Base-by-base conservation (phyloP, 2,888 invertebrate species). In the Cacoxenus indagator region DNA sequence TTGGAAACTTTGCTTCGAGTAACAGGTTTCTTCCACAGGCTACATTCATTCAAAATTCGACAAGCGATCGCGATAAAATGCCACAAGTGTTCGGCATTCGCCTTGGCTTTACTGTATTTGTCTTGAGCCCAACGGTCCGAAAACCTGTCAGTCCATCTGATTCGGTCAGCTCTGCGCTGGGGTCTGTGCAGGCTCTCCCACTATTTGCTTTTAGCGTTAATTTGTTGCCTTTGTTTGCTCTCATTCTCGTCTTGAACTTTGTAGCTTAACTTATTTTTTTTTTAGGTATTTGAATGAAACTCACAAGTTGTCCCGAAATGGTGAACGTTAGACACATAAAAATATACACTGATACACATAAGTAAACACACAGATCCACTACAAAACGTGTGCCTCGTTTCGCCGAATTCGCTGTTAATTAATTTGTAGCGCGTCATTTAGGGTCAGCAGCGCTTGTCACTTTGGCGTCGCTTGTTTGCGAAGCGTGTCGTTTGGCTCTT, bases 201-300 rank as follows among this genome's bases (percentile, higher is more conserved):
- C 59, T 59, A 59, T 59, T 59, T 59, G 37, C 51, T 31, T 59
- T 59, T 31, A 22, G 31, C 31, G 37, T 59, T 59, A 59, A 59
- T 59, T 59, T 59, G 59, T 19, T 27, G 31, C 17, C 26, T 59
- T 59, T 59, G 19, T 59, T 27, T 59, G 59, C 31, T 59, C 51
- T 51, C 22, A 22, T 51, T 51, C 51, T 19, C 22, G 19, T 22
- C 19, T 51, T 51, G 19, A 51, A 51, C 19, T 51, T 22, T 6
- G 5, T 51, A 9, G 48, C 17, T 17, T 17, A 48, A 48, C 48
- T 17, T n/a, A n/a, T 5, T 17, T 14, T 17, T 48, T 17, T 48
- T 48, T 48, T 19, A 8, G 2, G 17, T 51, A 8, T 57, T 17
- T 14, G 14, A 37, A 11, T 37, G 8, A 0, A 37, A 37, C 8